A percentile compares a stretch with the other conserved stretches of the same genome.
phyloP scores from a whole-genome alignment of 1,140 invertebrate genomes.

The Doryteuthis pealeii region DNA sequence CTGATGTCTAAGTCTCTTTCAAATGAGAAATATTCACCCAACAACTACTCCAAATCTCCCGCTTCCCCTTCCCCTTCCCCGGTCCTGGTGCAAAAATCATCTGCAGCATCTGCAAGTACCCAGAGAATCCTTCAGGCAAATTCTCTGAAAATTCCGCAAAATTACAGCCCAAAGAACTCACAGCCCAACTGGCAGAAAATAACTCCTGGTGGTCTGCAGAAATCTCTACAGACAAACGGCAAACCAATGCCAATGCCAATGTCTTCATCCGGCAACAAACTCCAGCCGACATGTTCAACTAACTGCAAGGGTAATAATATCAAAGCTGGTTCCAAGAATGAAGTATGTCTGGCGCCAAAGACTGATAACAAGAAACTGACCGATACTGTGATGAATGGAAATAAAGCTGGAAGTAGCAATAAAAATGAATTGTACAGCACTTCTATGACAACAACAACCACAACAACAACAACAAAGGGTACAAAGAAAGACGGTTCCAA shows the following conservation, averaged over 20 bases:
- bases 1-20: too few relatives aligned
- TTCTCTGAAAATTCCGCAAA: neutral
- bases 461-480: neutral
- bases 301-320: neutral
- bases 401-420: neutral
- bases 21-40: too few relatives aligned
- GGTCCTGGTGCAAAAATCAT: too few relatives aligned
- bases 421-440: too few relatives aligned
- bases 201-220: neutral
- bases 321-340: neutral
- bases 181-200: neutral
- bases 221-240: neutral
- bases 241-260: neutral
- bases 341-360: neutral
- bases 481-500: neutral
- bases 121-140: neutral
- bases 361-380: neutral
- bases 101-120: neutral
- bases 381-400: neutral
- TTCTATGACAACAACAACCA: neutral
- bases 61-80: too few relatives aligned
- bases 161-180: neutral
- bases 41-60: too few relatives aligned
- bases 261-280: neutral
- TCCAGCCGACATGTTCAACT: neutral